Conservation (phyloP, 2,797 vertebrate genomes). For the Falco columbarius region DNA sequence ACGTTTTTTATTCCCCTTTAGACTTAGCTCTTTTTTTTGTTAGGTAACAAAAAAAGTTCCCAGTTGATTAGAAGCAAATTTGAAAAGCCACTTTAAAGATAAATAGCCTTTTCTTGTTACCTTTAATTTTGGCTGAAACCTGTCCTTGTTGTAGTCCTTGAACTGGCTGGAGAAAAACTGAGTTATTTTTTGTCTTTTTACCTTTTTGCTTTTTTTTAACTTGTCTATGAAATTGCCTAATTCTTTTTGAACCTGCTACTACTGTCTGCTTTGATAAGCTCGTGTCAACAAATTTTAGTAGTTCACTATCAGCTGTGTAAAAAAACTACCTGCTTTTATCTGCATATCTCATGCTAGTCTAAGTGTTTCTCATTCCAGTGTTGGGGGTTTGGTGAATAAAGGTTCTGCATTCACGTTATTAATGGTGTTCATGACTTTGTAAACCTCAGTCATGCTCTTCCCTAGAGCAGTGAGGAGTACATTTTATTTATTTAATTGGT, state of each 20-base stretch:
- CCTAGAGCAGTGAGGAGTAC: neutral
- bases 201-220: neutral
- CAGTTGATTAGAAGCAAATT: neutral
- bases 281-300: neutral
- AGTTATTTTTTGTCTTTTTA: neutral
- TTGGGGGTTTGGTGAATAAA: neutral
- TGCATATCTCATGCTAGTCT: neutral
- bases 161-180: neutral
- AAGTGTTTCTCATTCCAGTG: neutral
- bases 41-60: neutral
- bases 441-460: neutral
- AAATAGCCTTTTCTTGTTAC: neutral
- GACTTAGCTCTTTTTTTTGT: neutral
- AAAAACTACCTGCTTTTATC: neutral
- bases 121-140: neutral
- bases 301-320: neutral
- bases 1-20: constrained; percentile 3
- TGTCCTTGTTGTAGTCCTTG: neutral
- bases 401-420: neutral
- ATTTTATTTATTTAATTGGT: neutral
- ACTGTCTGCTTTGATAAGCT: neutral
- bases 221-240: neutral
- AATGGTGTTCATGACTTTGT: neutral
- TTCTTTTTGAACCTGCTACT: neutral
- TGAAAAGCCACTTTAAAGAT: neutral